A percentile compares a stretch with the other conserved stretches of the same genome.
phyloP scores from a whole-genome alignment of 2,113 vertebrate genomes.

The Malurus alboscapulatus region DNA sequence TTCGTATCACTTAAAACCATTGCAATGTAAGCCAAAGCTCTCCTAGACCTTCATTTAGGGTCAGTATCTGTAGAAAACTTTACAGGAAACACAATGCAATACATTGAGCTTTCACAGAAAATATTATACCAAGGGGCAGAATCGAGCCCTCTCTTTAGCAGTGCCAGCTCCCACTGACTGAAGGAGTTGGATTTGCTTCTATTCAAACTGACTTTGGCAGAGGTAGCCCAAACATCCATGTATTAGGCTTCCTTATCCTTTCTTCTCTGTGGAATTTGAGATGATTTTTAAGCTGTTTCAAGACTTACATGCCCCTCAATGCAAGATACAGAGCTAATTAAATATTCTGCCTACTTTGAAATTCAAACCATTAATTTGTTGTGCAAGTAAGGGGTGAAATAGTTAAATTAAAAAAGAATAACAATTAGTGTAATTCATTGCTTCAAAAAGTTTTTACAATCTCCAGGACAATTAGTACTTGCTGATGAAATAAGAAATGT shows the following conservation, averaged over 20 bases:
- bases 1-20: background rate
- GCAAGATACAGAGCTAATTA: background rate
- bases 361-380: background rate
- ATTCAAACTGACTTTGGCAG: background rate
- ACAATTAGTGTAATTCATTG: background rate
- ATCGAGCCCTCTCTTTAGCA: background rate
- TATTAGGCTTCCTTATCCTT: conserved; percentile 10
- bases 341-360: background rate
- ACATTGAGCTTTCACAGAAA: background rate
- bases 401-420: background rate
- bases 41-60: background rate
- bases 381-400: background rate
- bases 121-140: background rate
- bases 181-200: conserved; percentile 6
- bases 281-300: background rate
- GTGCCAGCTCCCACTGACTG: background rate
- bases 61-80: background rate
- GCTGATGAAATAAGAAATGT: background rate
- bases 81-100: background rate
- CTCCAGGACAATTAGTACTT: background rate
- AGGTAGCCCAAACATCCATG: background rate
- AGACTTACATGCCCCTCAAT: background rate
- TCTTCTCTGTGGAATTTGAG: background rate
- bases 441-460: background rate
- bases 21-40: background rate